Conservation (phyloP, 2,113 vertebrate species). For the Dicrurus megarhynchus region DNA sequence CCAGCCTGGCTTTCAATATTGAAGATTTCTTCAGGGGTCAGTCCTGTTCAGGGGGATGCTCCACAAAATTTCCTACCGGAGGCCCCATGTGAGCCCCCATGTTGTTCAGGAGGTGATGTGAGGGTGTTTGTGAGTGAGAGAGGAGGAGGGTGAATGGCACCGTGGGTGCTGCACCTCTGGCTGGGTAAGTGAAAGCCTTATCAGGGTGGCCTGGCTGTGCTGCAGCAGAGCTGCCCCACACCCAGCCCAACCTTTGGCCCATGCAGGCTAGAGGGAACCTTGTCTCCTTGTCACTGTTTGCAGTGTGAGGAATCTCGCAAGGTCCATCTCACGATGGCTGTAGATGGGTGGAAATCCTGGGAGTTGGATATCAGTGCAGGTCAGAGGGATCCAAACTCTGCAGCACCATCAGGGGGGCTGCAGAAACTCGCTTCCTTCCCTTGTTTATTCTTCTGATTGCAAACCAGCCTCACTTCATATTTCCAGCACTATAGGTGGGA, state of each 20-base stretch:
- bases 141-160: neutral
- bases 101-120: rapidly evolving
- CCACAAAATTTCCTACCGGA: rapidly evolving
- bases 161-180: neutral
- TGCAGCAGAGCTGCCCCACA: neutral
- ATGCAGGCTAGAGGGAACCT: neutral
- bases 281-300: neutral
- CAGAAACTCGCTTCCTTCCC: neutral
- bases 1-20: neutral
- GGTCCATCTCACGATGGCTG: neutral
- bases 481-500: neutral
- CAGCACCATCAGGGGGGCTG: rapidly evolving
- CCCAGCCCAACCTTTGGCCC: slow-evolving; percentile 37
- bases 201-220: neutral
- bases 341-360: neutral
- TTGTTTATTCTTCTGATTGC: neutral
- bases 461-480: neutral
- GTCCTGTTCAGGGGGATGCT: rapidly evolving
- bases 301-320: neutral
- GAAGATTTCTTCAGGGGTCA: too few species aligned
- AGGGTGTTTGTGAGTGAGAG: neutral
- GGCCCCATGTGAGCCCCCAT: rapidly evolving
- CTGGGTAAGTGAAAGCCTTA: neutral
- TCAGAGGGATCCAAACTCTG: neutral
- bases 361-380: neutral